Evolutionary conservation across 2,888 invertebrate species (phyloP).

Genomic region (Nemotelus nigrinus): DNA sequence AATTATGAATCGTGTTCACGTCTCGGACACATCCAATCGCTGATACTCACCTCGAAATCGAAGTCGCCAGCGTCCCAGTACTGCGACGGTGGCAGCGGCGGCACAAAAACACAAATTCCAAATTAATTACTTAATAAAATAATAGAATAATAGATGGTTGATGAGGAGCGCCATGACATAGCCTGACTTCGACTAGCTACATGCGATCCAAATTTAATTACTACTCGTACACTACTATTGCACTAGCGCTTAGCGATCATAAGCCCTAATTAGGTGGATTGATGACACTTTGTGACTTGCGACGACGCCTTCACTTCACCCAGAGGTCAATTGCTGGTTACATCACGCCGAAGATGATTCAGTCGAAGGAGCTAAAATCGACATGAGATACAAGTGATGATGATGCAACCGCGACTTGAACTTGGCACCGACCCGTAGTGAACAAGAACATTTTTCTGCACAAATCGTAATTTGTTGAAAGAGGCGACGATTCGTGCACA

Average conservation of each 20-base stretch:
- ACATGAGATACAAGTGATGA: too few species aligned
- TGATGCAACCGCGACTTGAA: too few species aligned
- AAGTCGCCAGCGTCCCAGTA: slow-evolving; percentile 18
- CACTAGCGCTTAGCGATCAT: slow-evolving; percentile 16
- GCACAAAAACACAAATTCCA: slow-evolving; percentile 21
- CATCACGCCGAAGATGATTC: slow-evolving; percentile 5
- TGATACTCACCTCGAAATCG: slow-evolving; percentile 31
- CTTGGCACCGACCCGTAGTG: too few species aligned
- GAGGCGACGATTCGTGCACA: too few species aligned
- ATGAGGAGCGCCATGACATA: background rate
- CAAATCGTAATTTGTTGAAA: too few species aligned
- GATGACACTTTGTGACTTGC: background rate
- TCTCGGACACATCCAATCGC: too few species aligned
- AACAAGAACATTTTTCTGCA: too few species aligned
- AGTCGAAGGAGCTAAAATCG: background rate
- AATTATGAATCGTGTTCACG: too few species aligned
- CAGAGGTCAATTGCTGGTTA: slow-evolving; percentile 29
- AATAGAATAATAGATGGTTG: slow-evolving; percentile 9
- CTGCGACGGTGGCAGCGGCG: background rate
- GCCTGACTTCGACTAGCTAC: background rate
- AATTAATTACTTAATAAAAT: slow-evolving; percentile 16
- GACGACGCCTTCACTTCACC: slow-evolving; percentile 20
- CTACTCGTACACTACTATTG: background rate
- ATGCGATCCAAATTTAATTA: slow-evolving; percentile 1
- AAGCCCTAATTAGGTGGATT: background rate